Percentiles rank a stretch among this genome's conserved stretches.
These are phyloP conservation scores for Atethmia centrago DNA, from an alignment of 2,888 invertebrate species.

Conservation along the genomic window DNA sequence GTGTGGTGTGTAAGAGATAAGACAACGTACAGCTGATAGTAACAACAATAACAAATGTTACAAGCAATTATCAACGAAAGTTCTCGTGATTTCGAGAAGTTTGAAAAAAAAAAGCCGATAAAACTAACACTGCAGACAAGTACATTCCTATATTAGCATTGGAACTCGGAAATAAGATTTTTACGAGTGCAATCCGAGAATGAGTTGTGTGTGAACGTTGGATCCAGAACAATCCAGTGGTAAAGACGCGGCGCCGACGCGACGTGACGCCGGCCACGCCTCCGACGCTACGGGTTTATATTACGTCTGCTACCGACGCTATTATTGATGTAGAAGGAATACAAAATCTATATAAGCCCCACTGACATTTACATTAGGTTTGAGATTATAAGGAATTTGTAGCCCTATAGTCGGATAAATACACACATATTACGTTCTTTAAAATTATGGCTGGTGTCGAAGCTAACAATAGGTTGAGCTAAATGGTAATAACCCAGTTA, in stretches of 20 bases:
- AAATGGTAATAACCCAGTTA: slow-evolving; percentile 50
- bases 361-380: slow-evolving; percentile 66
- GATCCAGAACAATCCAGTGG: slow-evolving; percentile 80
- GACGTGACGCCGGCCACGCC: slow-evolving; percentile 87
- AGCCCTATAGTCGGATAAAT: slow-evolving; percentile 37
- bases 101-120: no score
- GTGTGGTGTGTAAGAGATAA: slow-evolving; percentile 48
- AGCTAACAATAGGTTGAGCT: slow-evolving; percentile 58
- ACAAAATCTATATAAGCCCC: slow-evolving; percentile 68
- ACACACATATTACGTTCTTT: slow-evolving; percentile 31
- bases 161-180: slow-evolving; percentile 51
- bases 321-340: slow-evolving; percentile 72
- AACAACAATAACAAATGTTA: slow-evolving; percentile 42
- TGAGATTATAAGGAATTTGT: slow-evolving; percentile 61
- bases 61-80: slow-evolving; percentile 40
- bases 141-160: slow-evolving; percentile 18
- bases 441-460: slow-evolving; percentile 46
- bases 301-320: slow-evolving; percentile 75
- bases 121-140: slow-evolving; percentile 12
- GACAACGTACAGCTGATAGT: slow-evolving; percentile 41
- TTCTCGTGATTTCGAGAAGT: slow-evolving; percentile 45
- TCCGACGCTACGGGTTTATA: slow-evolving; percentile 79
- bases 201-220: slow-evolving; percentile 60
- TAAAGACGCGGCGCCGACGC: slow-evolving; percentile 84
- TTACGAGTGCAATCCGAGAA: slow-evolving; percentile 60